Evolutionary conservation across 2,113 vertebrate species (phyloP).

Genomic region (Planiliza haematocheilus): DNA sequence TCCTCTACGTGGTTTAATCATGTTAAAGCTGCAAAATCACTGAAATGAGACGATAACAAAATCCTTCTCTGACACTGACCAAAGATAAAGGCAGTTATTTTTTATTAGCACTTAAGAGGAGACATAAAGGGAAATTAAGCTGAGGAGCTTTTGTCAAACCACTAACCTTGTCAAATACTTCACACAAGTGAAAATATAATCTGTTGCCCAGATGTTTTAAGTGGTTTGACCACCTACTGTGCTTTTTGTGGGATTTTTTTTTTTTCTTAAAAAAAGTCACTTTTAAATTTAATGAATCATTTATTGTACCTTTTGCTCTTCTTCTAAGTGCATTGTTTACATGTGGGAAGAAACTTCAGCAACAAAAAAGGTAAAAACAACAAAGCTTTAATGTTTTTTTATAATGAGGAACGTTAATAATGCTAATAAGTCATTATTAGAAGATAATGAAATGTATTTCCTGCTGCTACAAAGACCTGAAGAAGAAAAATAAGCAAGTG

Average conservation of each 20-base stretch:
- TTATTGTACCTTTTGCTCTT: slow-evolving; percentile 31
- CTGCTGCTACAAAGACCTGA: slow-evolving; percentile 21
- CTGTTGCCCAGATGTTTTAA: slow-evolving; percentile 25
- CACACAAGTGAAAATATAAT: slow-evolving; percentile 36
- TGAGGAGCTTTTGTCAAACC: slow-evolving; percentile 23
- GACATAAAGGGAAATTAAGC: slow-evolving; percentile 43
- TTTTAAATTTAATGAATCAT: slow-evolving; percentile 4
- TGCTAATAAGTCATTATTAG: slow-evolving; percentile 43
- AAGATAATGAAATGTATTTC: slow-evolving; percentile 44
- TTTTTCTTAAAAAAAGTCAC: not conserved
- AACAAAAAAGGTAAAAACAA: slow-evolving; percentile 4
- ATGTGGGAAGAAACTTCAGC: not conserved
- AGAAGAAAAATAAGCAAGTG: slow-evolving; percentile 30
- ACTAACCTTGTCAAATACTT: slow-evolving; percentile 40
- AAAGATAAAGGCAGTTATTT: slow-evolving; percentile 45
- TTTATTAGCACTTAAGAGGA: slow-evolving; percentile 42
- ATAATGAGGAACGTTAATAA: slow-evolving; percentile 37
- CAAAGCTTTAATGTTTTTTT: slow-evolving; percentile 50
- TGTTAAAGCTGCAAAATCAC: slow-evolving; percentile 15
- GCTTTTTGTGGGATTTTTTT: slow-evolving; percentile 5
- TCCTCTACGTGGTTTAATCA: slow-evolving; percentile 6
- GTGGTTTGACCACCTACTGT: slow-evolving; percentile 25
- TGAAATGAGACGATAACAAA: slow-evolving; percentile 41
- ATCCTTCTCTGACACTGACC: slow-evolving; percentile 39
- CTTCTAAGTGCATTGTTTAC: slow-evolving; percentile 18